Base-by-base conservation (phyloP, 2,113 vertebrate genomes). In the Nibea coibor region DNA sequence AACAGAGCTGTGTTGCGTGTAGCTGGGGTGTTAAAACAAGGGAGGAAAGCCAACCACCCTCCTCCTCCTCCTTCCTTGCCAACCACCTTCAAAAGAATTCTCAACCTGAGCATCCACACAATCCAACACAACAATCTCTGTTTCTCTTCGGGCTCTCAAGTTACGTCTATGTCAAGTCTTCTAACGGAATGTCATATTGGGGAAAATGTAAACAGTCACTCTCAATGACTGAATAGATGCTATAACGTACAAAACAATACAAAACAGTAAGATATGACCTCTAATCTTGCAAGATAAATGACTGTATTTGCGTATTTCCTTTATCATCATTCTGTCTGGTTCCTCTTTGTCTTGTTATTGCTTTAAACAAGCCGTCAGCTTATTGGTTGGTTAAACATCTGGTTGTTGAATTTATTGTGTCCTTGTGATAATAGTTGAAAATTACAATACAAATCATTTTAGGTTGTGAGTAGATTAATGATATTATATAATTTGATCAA, bases 41-140 rank as follows among this genome's bases (percentile, higher is more conserved):
- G 4, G 22, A 4, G 28, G 28, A 31, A 31, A 39, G 31, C 31
- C 31, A 31, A 31, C 66, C 19, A 16, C 28, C 47, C 50, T 39
- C 12, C 19, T 2, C 11, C n/a, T 28, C 28, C 28, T 28, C 28
- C 28, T 3, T 28, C 28, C 28, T 28, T 28, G 28, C 28, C 28
- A 75, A 20, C 22, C 39, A 28, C 28, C 56, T 59, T 59, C 43
- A 72, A 76, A 63, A 64, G 35, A 47, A 64, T n/a, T 62, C 28
- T 8, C 48, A 54, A 54, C 35, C 17, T 16, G 0, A 76, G 26
- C 11, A 20, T 24, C 7, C 1, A 67, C 61, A 22, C 47, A 61
- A 19, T 57, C 78, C 22, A 28, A 28, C 42, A 24, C 39, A 61
- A 78, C 31, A 42, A 4, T 58, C 56, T 15, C 47, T 1, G 20